Evolutionary conservation across 1,140 invertebrate genomes (phyloP), one percentile per base, ranked within the genome.

Genomic region (Battus philenor): DNA sequence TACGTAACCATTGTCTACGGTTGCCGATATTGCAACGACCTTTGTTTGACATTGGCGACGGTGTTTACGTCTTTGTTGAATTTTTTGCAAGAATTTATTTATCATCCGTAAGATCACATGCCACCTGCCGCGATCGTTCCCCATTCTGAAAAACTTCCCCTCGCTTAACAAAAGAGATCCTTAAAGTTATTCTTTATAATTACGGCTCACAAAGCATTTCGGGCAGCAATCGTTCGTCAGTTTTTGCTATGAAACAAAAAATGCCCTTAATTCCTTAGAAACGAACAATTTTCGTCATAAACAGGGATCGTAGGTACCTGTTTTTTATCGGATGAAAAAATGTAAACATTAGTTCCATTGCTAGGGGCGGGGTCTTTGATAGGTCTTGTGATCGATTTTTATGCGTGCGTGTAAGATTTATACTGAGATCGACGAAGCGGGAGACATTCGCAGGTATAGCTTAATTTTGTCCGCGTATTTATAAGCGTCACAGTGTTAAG

Each of bases 111-210:
- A 65, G 59, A 68, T 68, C 77, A 69, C 68, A 56, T 69, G 73
- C 74, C 80, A 84, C 80, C 80, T 84, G 80, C 78, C 71, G 66
- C 70, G 80, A 73, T 81, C 80, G 78, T 80, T 80, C 71, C 76
- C 76, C 78, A 66, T 54, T 66, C 60, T 70, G 64, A 81, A 82
- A 84, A 80, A 82, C 67, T 75, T 71, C 78, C 77, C 77, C 69
- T 62, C 29, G 29, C 48, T 22, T 47, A 69, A 74, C 73, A 75
- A 78, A 78, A 79, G 73, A 79, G 61, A 74, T 70, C 75, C 76
- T 75, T 68, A 68, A 82, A 79, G 66, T 82, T 81, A 82, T 82
- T 82, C 70, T 68, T 79, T 76, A 81, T 82, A 79, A 84, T 82
- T 84, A 79, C 59, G 69, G 47, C 50, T 68, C 64, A 74, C 69